phyloP scores from a whole-genome alignment of 2,797 vertebrate species.

The Cryptoprocta ferox region DNA sequence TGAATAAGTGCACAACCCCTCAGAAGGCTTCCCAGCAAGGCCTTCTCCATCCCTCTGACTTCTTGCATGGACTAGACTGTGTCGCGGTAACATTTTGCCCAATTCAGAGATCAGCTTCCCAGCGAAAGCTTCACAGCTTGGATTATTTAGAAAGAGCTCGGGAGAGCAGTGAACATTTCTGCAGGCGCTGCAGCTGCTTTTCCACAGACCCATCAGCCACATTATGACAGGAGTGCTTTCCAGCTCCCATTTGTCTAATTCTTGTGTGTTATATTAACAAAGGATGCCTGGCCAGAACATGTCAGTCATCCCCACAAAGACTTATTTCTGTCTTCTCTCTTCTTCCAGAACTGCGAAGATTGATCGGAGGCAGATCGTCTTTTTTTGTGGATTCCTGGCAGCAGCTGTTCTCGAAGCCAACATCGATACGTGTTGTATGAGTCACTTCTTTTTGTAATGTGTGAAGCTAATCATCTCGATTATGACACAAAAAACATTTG shows the following conservation, averaged over 20 bases:
- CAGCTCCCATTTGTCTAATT: neutral
- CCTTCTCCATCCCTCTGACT: neutral
- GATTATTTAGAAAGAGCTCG: neutral
- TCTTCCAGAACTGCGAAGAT: slow-evolving; percentile 42
- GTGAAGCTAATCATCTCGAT: slow-evolving; percentile 28
- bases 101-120: neutral
- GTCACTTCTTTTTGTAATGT: neutral
- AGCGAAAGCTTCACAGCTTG: neutral
- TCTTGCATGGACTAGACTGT: neutral
- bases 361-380: neutral
- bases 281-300: neutral
- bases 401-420: slow-evolving; percentile 21
- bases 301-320: slow-evolving; percentile 10
- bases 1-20: neutral
- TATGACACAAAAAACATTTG: slow-evolving; percentile 14
- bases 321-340: neutral
- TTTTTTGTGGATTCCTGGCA: neutral
- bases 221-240: neutral
- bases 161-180: neutral
- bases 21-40: neutral
- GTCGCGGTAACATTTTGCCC: neutral
- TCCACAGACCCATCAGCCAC: neutral
- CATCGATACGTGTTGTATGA: neutral
- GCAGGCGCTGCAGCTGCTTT: neutral
- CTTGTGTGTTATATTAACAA: neutral